phyloP scores from a whole-genome alignment of 2,113 vertebrate genomes.

The Zosterops pallidus region DNA sequence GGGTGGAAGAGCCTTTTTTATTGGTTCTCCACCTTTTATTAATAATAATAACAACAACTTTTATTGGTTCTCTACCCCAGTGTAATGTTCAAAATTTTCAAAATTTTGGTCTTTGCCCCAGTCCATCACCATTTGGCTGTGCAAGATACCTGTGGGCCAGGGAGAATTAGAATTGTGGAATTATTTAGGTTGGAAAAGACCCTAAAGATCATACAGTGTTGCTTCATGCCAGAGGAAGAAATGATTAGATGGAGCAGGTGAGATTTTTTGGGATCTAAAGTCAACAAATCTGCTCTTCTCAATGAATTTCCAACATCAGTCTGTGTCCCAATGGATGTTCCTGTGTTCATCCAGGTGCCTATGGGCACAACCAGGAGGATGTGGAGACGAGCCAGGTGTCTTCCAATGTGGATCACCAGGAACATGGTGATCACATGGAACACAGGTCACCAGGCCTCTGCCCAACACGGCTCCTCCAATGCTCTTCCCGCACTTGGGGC shows the following conservation, averaged over 20 bases:
- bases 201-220: background rate
- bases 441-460: background rate
- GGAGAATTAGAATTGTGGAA: background rate
- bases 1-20: background rate
- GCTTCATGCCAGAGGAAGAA: background rate
- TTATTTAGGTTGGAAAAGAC: background rate
- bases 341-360: background rate
- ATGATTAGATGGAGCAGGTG: background rate
- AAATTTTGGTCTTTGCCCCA: background rate
- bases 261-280: background rate
- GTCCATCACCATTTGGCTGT: background rate
- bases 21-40: no score
- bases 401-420: background rate
- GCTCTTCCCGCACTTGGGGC: background rate
- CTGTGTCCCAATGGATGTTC: background rate
- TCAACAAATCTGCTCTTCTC: background rate
- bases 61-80: background rate
- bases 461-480: background rate
- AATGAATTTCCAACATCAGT: background rate
- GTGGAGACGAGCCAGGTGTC: background rate
- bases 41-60: no score
- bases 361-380: background rate
- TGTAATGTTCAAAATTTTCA: background rate
- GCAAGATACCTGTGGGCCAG: background rate
- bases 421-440: background rate